Conservation (phyloP, 2,113 vertebrate species). For the Lethenteron camtschaticum region DNA sequence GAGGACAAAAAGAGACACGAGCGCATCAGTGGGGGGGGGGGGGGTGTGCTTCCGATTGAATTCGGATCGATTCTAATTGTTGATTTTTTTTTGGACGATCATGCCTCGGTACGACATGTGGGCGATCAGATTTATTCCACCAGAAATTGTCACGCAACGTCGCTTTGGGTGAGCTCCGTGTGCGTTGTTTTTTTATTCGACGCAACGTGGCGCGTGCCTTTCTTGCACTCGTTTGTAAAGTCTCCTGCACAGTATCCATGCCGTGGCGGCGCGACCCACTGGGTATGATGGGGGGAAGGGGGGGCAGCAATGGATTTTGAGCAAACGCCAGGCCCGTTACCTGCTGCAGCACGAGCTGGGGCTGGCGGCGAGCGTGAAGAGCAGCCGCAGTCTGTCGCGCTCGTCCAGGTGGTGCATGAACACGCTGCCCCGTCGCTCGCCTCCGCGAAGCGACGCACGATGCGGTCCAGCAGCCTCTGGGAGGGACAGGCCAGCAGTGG, state of each 20-base stretch:
- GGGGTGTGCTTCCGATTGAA: background rate
- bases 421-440: slow-evolving; percentile 42
- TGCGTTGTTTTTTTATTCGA: background rate
- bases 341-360: slow-evolving; percentile 40
- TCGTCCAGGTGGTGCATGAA: slow-evolving; percentile 48
- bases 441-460: slow-evolving; percentile 42
- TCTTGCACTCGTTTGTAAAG: background rate
- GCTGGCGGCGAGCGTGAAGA: slow-evolving; percentile 45
- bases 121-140: background rate
- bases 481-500: slow-evolving; percentile 41
- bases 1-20: background rate
- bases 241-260: background rate
- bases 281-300: background rate
- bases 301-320: background rate
- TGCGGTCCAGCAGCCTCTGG: slow-evolving; percentile 40
- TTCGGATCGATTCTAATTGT: background rate
- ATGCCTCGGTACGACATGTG: background rate
- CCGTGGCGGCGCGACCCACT: slow-evolving; percentile 7
- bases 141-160: background rate
- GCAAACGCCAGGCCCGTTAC: slow-evolving; percentile 11
- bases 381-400: slow-evolving; percentile 35
- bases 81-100: background rate
- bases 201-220: background rate
- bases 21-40: background rate
- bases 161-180: background rate